Conservation (phyloP, 2,797 vertebrate genomes). For the Rousettus madagascariensis region DNA sequence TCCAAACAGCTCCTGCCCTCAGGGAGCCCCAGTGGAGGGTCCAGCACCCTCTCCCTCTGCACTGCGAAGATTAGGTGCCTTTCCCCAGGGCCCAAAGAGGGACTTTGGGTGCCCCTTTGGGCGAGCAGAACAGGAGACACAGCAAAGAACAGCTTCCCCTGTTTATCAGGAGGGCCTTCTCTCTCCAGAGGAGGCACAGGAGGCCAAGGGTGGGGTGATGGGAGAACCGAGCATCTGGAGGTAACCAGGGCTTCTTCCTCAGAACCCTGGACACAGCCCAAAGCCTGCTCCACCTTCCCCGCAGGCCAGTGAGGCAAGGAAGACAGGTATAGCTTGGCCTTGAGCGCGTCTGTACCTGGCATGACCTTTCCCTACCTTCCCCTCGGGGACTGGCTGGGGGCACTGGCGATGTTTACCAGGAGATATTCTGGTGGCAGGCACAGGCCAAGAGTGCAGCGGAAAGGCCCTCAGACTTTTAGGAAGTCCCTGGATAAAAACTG, state of each 20-base stretch:
- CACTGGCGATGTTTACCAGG: not conserved
- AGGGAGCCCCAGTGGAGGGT: not conserved
- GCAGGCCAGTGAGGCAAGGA: not conserved
- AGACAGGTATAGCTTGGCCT: not conserved
- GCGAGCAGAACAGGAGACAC: not conserved
- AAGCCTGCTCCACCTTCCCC: conserved; percentile 6
- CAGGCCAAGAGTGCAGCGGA: not conserved
- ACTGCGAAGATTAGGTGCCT: not conserved
- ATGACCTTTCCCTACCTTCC: not conserved
- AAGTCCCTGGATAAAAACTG: conserved; percentile 32
- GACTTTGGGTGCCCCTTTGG: not conserved
- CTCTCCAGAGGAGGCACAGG: not conserved
- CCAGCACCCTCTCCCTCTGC: not conserved
- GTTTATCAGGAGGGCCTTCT: not conserved
- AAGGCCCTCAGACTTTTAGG: conserved; percentile 8
- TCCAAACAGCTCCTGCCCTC: not conserved
- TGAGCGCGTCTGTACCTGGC: not conserved
- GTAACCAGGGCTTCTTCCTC: not conserved
- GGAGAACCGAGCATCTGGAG: not conserved
- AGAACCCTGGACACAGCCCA: conserved; percentile 31
- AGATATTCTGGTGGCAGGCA: not conserved
- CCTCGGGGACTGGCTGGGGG: not conserved
- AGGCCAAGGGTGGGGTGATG: accelerated
- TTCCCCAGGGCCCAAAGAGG: not conserved
- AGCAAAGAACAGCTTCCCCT: accelerated